Conservation (phyloP, 37 sponge, comb jelly and placozoan genomes). For the Chondrosia reniformis region DNA sequence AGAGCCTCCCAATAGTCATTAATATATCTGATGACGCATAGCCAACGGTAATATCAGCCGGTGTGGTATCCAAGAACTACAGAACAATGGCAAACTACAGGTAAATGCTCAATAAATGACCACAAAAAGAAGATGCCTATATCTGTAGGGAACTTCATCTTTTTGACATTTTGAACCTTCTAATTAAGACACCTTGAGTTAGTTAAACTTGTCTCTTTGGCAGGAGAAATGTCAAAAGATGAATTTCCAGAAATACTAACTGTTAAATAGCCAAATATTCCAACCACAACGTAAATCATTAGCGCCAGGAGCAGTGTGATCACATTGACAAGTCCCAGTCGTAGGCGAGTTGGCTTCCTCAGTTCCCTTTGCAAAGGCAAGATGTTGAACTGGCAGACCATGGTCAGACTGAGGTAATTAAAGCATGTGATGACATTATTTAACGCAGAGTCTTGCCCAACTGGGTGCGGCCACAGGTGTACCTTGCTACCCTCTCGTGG, state of each 20-base stretch:
- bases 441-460: not conserved
- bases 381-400: slow-evolving; percentile 81
- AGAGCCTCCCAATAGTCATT: slow-evolving; percentile 46
- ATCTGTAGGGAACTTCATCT: no score
- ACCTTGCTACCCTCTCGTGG: not conserved
- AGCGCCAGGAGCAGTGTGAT: slow-evolving; percentile 42
- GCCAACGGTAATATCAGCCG: slow-evolving; percentile 47
- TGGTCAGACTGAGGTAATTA: slow-evolving; percentile 60
- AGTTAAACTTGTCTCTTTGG: no score
- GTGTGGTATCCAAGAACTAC: slow-evolving; percentile 39
- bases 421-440: slow-evolving; percentile 32
- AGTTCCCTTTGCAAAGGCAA: slow-evolving; percentile 70
- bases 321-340: slow-evolving; percentile 31
- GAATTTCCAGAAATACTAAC: slow-evolving; percentile 40
- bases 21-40: slow-evolving; percentile 36
- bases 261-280: slow-evolving; percentile 44
- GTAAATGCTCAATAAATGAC: no score
- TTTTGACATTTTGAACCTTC: no score
- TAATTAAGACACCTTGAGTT: no score
- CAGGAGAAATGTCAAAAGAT: no score
- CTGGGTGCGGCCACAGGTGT: not conserved
- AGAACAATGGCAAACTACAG: not conserved
- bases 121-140: no score
- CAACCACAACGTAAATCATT: slow-evolving; percentile 50
- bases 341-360: slow-evolving; percentile 21